These are phyloP conservation scores for Blastobasis adustella DNA, from an alignment of 2,888 invertebrate species.

Conservation along the genomic window DNA sequence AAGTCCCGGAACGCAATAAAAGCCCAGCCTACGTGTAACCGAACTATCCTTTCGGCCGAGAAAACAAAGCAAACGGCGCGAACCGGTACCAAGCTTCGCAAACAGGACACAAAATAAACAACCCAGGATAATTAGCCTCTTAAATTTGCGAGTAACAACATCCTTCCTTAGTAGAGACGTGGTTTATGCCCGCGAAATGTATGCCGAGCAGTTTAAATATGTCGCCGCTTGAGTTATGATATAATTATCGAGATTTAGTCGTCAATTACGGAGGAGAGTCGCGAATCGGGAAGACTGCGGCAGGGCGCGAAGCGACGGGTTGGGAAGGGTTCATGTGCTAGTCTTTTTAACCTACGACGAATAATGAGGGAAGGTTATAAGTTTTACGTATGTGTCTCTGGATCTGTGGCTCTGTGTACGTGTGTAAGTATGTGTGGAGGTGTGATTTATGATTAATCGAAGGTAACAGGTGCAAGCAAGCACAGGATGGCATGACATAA, in stretches of 20 bases:
- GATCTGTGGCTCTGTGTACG: no score
- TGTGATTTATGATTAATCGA: no score
- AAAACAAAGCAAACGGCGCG: no score
- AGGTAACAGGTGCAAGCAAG: no score
- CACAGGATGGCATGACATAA: no score
- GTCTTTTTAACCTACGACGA: neutral
- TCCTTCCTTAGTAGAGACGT: constrained; percentile 4
- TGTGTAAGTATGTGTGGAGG: no score
- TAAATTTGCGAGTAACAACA: constrained; percentile 16
- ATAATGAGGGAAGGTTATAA: no score
- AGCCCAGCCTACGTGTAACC: no score
- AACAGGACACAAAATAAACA: neutral
- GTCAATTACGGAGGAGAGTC: constrained; percentile 33
- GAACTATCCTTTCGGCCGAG: no score
- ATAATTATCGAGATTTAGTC: constrained; percentile 52
- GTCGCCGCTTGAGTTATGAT: constrained; percentile 40
- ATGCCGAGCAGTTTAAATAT: constrained; percentile 33
- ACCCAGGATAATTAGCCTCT: constrained; percentile 15
- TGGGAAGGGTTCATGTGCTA: neutral
- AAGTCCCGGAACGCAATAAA: no score
- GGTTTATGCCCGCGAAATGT: constrained; percentile 18
- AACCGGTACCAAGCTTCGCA: no score
- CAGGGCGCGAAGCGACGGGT: constrained; percentile 12
- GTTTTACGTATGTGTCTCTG: no score
- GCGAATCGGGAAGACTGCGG: constrained; percentile 12